Base-by-base conservation (phyloP, 2,888 invertebrate genomes). In the Trypoxylon attenuatum region DNA sequence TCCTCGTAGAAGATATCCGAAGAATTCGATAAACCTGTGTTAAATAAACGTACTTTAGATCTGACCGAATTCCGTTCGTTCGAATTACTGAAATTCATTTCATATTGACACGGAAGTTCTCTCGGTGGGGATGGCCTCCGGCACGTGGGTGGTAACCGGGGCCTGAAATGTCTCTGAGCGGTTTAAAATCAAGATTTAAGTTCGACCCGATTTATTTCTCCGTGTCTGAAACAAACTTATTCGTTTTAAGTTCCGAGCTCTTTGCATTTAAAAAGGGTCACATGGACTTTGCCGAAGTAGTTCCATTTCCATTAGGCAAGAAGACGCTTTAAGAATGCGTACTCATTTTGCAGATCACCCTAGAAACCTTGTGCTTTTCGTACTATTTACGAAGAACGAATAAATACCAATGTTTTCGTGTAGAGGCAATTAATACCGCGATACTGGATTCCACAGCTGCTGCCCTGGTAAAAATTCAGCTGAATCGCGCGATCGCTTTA, bases 181-280 rank as follows among this genome's bases (percentile, higher is more conserved):
- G 18, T 52, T 16, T 41, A 25, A 25, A 13, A 52, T 42, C 52
- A 52, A 27, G 41, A 52, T 42, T 16, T 10, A 8, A 25, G 18
- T 19, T 15, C 42, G 21, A 39, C 27, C 27, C 27, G 52, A 52
- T 52, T 52, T 42, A 52, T 52, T 39, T 41, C 52, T 18, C n/a
- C 25, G n/a, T 18, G 6, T 39, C 10, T 13, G 52, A 52, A 42
- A 52, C 52, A 18, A 23, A 52, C 41, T 52, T 52, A 25, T 41
- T 52, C 52, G 27, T 18, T 42, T 18, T 27, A 45, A 53, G 29
- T 53, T 53, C 27, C 16, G 23, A 33, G 15, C 33, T 29, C 19
- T 33, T 43, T 53, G 53, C 53, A 53, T 53, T 53, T 53, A 41
- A 45, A 53, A 53, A 45, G 41, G 25, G 53, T 25, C 29, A 16